phyloP scores from a whole-genome alignment of 2,888 invertebrate species.

The Caenorhabditis angaria region DNA sequence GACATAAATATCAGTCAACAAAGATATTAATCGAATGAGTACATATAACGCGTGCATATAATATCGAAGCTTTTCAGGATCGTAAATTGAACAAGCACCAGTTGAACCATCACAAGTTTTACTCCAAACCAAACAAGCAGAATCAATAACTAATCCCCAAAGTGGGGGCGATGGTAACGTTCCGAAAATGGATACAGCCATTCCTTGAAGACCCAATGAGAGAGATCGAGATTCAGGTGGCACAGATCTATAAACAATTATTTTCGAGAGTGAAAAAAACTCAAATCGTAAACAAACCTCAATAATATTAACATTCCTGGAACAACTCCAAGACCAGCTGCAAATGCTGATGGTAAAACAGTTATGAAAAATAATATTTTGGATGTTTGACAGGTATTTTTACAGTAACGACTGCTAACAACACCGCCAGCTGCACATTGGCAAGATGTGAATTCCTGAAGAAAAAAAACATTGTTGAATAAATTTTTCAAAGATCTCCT shows the following conservation, averaged over 20 bases:
- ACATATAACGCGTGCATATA: constrained; percentile 68
- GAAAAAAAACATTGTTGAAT: not conserved
- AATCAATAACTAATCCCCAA: constrained; percentile 73
- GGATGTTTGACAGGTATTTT: constrained; percentile 60
- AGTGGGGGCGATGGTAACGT: constrained; percentile 73
- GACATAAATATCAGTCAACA: constrained; percentile 68
- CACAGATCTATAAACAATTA: constrained; percentile 53
- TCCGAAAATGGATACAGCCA: constrained; percentile 66
- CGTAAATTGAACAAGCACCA: constrained; percentile 73
- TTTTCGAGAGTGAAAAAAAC: not conserved
- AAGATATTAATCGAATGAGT: constrained; percentile 58
- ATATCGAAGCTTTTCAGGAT: constrained; percentile 67
- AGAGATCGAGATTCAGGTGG: constrained; percentile 67
- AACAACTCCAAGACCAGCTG: constrained; percentile 65
- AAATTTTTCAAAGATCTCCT: not conserved
- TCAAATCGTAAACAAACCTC: constrained; percentile 30
- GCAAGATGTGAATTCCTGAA: constrained; percentile 66
- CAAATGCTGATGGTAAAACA: constrained; percentile 66
- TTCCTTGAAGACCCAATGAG: constrained; percentile 69
- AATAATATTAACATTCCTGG: constrained; percentile 58
- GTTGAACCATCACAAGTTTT: constrained; percentile 64
- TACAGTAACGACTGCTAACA: constrained; percentile 66
- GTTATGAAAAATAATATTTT: constrained; percentile 65
- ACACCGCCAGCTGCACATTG: constrained; percentile 60
- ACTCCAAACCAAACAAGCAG: constrained; percentile 74